Percentiles rank a stretch among this genome's conserved stretches.
These are phyloP conservation scores for Watsonalla binaria DNA, from an alignment of 2,888 invertebrate genomes.

Conservation along the genomic window DNA sequence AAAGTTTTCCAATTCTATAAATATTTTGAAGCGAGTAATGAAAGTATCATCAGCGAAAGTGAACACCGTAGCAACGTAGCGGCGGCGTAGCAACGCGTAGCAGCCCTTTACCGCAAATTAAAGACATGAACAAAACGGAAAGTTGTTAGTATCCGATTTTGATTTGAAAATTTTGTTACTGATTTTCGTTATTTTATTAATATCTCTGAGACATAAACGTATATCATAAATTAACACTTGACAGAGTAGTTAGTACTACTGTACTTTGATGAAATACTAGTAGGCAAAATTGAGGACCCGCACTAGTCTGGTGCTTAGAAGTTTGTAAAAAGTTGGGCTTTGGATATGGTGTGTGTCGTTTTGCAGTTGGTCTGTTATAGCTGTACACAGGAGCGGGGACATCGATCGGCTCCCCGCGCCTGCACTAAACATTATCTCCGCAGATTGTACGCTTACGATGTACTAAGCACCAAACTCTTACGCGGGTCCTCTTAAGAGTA, in stretches of 20 bases:
- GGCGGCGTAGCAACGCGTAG: constrained; percentile 5
- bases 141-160: background rate
- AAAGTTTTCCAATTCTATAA: too few species aligned
- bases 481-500: too few species aligned
- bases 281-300: too few species aligned
- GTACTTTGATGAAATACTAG: too few species aligned
- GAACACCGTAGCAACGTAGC: background rate
- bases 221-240: too few species aligned
- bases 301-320: too few species aligned
- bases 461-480: background rate
- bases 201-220: too few species aligned
- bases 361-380: constrained; percentile 58
- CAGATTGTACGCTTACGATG: constrained; percentile 28
- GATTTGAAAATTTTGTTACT: background rate
- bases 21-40: background rate
- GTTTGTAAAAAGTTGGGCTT: too few species aligned
- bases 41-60: background rate
- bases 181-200: background rate
- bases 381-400: constrained; percentile 54
- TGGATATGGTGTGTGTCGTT: constrained; percentile 11
- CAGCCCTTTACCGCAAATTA: background rate
- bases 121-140: background rate
- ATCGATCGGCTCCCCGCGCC: constrained; percentile 52
- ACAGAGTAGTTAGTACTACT: too few species aligned
- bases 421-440: constrained; percentile 53